phyloP scores from a whole-genome alignment of 64 coral and sea anemone species.

The Stylophora pistillata region DNA sequence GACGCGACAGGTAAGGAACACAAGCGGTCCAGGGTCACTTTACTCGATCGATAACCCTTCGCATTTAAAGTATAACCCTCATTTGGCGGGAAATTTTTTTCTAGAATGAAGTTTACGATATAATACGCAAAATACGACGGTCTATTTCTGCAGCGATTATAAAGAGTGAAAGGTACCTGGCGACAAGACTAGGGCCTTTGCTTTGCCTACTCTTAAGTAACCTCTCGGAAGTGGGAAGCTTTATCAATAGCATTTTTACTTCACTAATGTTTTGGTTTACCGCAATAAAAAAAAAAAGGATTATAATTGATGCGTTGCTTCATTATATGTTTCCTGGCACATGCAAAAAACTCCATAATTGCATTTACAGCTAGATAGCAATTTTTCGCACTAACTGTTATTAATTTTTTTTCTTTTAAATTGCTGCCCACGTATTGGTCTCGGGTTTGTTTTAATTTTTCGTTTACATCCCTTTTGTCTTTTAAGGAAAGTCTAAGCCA shows the following conservation, averaged over 20 bases:
- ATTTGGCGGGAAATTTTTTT: too few species aligned
- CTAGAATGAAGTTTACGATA: too few species aligned
- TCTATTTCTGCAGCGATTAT: not conserved
- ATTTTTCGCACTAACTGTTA: not conserved
- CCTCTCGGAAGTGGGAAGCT: constrained; percentile 14
- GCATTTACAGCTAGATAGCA: too few species aligned
- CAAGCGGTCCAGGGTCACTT: not conserved
- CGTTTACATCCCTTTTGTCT: not conserved
- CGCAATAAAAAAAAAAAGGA: not conserved
- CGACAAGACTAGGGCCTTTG: not conserved
- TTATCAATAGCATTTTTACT: constrained; percentile 25
- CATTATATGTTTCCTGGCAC: not conserved
- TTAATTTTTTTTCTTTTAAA: not conserved
- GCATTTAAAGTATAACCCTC: not conserved
- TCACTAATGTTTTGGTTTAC: constrained; percentile 30
- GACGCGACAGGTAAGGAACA: not conserved
- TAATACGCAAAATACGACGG: not conserved
- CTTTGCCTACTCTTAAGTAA: not conserved
- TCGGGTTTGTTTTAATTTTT: not conserved
- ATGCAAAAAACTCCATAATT: too few species aligned
- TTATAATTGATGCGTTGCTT: not conserved
- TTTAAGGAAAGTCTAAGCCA: not conserved
- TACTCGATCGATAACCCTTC: not conserved
- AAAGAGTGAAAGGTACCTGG: not conserved
- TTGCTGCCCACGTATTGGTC: not conserved